Conservation (phyloP, 2,113 vertebrate species). For the Fulmarus glacialis region DNA sequence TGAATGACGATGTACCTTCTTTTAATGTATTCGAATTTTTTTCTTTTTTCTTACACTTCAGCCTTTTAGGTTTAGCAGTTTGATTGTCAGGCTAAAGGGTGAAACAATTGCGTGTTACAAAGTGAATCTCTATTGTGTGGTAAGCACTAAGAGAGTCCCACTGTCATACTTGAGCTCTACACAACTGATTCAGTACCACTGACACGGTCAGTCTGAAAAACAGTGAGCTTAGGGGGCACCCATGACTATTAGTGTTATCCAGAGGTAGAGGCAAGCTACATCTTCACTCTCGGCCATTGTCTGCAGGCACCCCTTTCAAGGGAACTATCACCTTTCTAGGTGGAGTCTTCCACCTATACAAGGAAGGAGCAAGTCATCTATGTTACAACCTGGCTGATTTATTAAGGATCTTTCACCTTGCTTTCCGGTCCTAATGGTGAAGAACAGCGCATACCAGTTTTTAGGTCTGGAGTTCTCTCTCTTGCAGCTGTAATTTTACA, state of each 20-base stretch:
- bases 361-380: not conserved
- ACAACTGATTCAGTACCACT: not conserved
- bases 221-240: not conserved
- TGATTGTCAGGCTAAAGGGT: not conserved
- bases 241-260: rapidly evolving
- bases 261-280: not conserved
- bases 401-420: conserved; percentile 65
- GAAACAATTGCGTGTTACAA: not conserved
- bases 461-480: conserved; percentile 57
- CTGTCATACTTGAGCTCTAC: not conserved
- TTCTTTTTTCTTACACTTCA: not conserved
- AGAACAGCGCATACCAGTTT: not conserved
- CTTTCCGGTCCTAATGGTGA: conserved; percentile 15
- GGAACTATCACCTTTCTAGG: not conserved
- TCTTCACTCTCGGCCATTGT: not conserved
- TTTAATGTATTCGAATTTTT: not conserved
- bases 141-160: not conserved
- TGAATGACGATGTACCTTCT: not conserved
- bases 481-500: conserved; percentile 61
- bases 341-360: not conserved
- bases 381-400: not conserved
- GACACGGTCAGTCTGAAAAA: not conserved
- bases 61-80: not conserved
- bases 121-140: not conserved
- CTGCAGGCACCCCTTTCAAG: not conserved